These are phyloP conservation scores for Phymastichus coffea DNA, from an alignment of 1,140 invertebrate genomes.

Conservation along the genomic window DNA sequence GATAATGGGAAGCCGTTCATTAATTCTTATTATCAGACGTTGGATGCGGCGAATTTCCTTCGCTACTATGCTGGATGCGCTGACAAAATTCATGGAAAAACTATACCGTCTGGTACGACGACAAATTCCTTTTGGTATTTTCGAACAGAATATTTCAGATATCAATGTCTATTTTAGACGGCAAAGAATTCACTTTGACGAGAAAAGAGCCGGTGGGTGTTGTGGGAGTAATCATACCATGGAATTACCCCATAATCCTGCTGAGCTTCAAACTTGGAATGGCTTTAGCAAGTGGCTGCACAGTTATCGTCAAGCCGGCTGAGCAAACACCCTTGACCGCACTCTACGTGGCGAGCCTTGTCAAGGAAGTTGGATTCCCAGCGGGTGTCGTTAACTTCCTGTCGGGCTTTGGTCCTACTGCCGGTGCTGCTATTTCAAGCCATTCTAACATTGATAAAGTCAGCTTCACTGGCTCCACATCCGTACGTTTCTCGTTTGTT, in stretches of 20 bases:
- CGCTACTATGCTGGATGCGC: constrained; percentile 77
- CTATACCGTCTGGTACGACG: constrained; percentile 64
- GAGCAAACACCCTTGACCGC: constrained; percentile 79
- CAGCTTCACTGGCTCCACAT: constrained; percentile 69
- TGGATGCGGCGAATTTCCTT: constrained; percentile 57
- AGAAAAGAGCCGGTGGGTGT: constrained; percentile 78
- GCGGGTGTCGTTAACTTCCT: constrained; percentile 68
- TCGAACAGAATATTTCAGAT: neutral
- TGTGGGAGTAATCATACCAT: constrained; percentile 79
- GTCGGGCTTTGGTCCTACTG: constrained; percentile 65
- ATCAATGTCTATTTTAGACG: constrained; percentile 55
- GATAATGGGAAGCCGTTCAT: constrained; percentile 75
- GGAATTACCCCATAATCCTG: constrained; percentile 82
- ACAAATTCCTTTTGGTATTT: neutral
- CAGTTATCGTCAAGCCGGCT: constrained; percentile 70
- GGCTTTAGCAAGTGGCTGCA: constrained; percentile 70
- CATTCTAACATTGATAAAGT: constrained; percentile 71
- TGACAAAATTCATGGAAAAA: constrained; percentile 74
- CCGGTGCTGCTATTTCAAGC: constrained; percentile 65
- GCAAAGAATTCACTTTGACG: constrained; percentile 63
- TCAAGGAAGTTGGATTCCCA: constrained; percentile 71
- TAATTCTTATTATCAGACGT: constrained; percentile 61
- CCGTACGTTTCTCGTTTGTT: constrained; percentile 27
- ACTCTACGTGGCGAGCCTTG: constrained; percentile 64
- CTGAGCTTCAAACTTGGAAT: constrained; percentile 78